Conservation (phyloP, 2,888 invertebrate genomes). For the Agriotes lineatus region DNA sequence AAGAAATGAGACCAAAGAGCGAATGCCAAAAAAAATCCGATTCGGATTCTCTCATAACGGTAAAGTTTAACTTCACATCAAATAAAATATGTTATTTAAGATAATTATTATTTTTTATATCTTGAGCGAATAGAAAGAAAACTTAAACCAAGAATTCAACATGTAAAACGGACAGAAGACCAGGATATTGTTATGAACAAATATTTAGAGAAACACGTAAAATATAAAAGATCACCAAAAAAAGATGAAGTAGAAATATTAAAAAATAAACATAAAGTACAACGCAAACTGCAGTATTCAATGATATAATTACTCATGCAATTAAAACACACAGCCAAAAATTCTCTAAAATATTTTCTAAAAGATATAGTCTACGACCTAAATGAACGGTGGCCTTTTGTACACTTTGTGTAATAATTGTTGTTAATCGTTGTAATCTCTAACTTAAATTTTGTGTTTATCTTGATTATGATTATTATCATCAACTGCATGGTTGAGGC, state of each 20-base stretch:
- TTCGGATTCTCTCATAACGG: neutral
- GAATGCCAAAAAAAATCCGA: neutral
- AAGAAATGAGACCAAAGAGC: too few relatives aligned
- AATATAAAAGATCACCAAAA: neutral
- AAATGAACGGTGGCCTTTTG: too few relatives aligned
- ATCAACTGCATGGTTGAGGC: too few relatives aligned
- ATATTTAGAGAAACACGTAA: neutral
- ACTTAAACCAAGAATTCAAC: neutral
- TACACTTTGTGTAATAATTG: too few relatives aligned
- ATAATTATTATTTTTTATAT: neutral
- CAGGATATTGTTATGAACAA: neutral
- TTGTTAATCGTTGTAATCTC: too few relatives aligned
- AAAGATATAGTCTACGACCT: too few relatives aligned
- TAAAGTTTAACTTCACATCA: neutral
- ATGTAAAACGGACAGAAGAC: neutral
- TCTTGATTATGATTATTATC: too few relatives aligned
- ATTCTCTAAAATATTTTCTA: too few relatives aligned
- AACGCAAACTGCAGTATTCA: too few relatives aligned
- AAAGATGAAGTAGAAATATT: neutral
- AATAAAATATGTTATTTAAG: neutral
- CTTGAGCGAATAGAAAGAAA: neutral
- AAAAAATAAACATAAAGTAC: neutral
- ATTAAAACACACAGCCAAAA: too few relatives aligned
- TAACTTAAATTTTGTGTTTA: too few relatives aligned
- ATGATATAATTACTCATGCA: too few relatives aligned